phyloP scores from a whole-genome alignment of 2,797 vertebrate species.

The Phalloptychus januarius region DNA sequence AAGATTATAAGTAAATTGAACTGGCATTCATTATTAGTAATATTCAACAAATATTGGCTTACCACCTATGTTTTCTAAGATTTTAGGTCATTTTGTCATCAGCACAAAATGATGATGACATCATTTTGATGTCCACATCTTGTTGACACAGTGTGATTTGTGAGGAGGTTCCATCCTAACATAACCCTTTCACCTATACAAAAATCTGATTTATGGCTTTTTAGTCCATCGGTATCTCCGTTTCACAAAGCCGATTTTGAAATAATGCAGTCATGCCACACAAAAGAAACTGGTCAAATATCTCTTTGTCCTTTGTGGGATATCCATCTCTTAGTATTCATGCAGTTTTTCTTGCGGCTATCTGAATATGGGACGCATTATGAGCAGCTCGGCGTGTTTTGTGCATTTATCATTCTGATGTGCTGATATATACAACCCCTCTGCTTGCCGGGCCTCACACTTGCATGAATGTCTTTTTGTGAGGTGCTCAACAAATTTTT shows the following conservation, averaged over 20 bases:
- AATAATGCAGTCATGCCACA: conserved; percentile 28
- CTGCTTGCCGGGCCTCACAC: conserved; percentile 35
- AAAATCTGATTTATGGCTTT: conserved; percentile 9
- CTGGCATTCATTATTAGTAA: not conserved
- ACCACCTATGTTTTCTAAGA: not conserved
- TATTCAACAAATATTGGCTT: not conserved
- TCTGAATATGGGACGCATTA: conserved; percentile 47
- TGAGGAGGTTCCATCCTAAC: conserved; percentile 1
- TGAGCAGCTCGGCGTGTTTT: conserved; percentile 43
- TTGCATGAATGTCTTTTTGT: conserved; percentile 24
- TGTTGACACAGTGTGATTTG: not conserved
- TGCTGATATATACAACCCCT: conserved; percentile 37
- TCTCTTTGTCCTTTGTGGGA: conserved; percentile 17
- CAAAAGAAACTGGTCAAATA: conserved; percentile 40
- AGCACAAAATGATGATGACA: no score
- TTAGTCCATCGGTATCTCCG: not conserved
- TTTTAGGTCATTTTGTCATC: not conserved
- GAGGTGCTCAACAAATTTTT: conserved; percentile 51
- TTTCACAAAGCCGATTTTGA: conserved; percentile 23
- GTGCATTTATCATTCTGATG: conserved; percentile 61
- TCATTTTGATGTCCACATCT: not conserved
- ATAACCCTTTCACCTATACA: not conserved
- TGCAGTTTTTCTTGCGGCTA: conserved; percentile 42
- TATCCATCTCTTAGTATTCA: conserved; percentile 56
- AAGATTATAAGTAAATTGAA: not conserved